Evolutionary conservation across 2,888 invertebrate species (phyloP).

Genomic region (Onthophagus sagittarius): DNA sequence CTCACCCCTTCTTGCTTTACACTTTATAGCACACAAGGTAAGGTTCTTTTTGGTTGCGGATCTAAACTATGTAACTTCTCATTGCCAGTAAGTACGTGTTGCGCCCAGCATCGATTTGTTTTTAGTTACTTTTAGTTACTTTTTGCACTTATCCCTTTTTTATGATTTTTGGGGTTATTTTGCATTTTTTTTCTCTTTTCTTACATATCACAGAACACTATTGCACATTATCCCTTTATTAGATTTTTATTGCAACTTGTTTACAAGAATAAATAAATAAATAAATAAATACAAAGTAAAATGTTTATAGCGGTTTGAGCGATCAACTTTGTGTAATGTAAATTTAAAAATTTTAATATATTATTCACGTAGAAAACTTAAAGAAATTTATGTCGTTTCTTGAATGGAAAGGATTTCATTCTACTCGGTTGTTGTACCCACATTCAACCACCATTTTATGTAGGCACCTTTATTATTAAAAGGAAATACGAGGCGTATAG

Average conservation of each 20-base stretch:
- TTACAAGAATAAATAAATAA: no score
- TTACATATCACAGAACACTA: constrained; percentile 40
- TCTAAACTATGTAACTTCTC: constrained; percentile 15
- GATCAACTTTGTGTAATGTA: no score
- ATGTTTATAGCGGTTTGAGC: no score
- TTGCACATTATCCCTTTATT: constrained; percentile 33
- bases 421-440: neutral
- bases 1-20: constrained; percentile 11
- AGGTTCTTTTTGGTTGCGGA: constrained; percentile 23
- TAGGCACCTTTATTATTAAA: neutral
- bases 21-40: constrained; percentile 24
- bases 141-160: constrained; percentile 14
- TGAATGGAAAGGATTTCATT: neutral
- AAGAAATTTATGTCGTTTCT: neutral
- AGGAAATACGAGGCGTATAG: neutral
- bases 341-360: neutral
- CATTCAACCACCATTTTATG: neutral
- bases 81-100: constrained; percentile 24
- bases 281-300: no score
- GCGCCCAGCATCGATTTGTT: constrained; percentile 18
- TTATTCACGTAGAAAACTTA: neutral
- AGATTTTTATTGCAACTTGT: constrained; percentile 1
- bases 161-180: constrained; percentile 18
- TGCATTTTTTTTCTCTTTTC: constrained; percentile 20
- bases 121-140: constrained; percentile 17